Evolutionary conservation across 2,797 vertebrate species (phyloP).

Genomic region (Premnoplex brunnescens): DNA sequence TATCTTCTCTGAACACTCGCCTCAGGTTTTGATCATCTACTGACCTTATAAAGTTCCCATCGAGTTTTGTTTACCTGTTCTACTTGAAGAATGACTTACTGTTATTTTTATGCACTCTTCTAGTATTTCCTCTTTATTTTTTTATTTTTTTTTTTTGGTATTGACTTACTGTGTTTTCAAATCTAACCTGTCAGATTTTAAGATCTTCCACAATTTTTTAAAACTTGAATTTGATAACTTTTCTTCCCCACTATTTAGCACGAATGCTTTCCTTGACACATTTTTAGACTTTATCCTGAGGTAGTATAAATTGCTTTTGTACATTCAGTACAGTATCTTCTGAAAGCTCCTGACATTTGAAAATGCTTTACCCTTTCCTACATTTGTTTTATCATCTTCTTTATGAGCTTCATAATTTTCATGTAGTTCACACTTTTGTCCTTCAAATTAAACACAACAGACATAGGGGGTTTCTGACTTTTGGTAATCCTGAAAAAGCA

Average conservation of each 20-base stretch:
- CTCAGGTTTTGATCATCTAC: neutral
- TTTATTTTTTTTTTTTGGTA: neutral
- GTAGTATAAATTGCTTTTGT: neutral
- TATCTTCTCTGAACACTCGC: neutral
- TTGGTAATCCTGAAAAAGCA: neutral
- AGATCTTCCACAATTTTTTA: neutral
- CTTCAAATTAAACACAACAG: neutral
- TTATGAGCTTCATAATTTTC: neutral
- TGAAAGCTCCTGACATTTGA: neutral
- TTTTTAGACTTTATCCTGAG: neutral
- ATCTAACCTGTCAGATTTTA: neutral
- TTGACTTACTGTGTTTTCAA: neutral
- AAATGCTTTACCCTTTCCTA: neutral
- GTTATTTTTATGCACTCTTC: neutral
- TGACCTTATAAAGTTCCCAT: neutral
- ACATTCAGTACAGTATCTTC: neutral
- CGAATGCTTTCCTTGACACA: neutral
- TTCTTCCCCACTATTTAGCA: neutral
- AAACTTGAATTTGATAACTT: neutral
- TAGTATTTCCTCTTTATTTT: neutral
- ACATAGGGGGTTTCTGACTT: neutral
- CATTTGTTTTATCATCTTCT: neutral
- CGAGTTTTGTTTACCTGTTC: neutral
- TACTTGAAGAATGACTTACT: neutral
- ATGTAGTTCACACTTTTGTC: rapidly evolving